phyloP scores from a whole-genome alignment of 2,797 vertebrate genomes.

The Anguilla obscura region DNA sequence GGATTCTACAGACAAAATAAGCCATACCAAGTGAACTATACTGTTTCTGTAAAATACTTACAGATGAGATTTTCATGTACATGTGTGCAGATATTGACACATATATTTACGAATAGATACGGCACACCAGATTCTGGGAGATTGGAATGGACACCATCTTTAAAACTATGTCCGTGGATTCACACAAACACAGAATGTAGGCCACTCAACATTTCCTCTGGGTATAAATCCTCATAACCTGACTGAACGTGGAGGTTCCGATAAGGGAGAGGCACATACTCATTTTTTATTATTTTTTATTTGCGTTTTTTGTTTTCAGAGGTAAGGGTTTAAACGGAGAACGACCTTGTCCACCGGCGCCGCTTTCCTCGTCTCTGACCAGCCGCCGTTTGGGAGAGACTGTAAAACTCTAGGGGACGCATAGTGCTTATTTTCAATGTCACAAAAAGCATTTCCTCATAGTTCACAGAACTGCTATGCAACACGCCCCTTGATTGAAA shows the following conservation, averaged over 20 bases:
- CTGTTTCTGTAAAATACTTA: background rate
- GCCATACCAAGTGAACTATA: constrained; percentile 4
- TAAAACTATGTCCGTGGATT: background rate
- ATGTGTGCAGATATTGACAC: background rate
- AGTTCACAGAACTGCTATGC: constrained; percentile 25
- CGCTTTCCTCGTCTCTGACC: background rate
- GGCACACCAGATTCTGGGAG: background rate
- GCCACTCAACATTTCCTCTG: constrained; percentile 7
- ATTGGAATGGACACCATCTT: background rate
- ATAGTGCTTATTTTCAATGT: background rate
- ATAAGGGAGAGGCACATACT: background rate
- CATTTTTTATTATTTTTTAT: background rate
- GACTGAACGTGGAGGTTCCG: background rate
- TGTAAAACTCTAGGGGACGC: background rate
- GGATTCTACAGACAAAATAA: constrained; percentile 12
- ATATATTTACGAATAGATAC: background rate
- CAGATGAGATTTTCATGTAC: background rate
- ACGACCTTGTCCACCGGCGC: background rate
- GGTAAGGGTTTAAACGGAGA: background rate
- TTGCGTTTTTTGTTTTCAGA: background rate
- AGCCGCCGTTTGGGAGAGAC: background rate
- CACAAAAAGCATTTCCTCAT: constrained; percentile 10
- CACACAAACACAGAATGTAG: background rate
- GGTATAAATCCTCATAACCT: background rate
- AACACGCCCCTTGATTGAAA: constrained; percentile 28